phyloP scores from a whole-genome alignment of 2,888 invertebrate genomes.

The Tholera decimalis region DNA sequence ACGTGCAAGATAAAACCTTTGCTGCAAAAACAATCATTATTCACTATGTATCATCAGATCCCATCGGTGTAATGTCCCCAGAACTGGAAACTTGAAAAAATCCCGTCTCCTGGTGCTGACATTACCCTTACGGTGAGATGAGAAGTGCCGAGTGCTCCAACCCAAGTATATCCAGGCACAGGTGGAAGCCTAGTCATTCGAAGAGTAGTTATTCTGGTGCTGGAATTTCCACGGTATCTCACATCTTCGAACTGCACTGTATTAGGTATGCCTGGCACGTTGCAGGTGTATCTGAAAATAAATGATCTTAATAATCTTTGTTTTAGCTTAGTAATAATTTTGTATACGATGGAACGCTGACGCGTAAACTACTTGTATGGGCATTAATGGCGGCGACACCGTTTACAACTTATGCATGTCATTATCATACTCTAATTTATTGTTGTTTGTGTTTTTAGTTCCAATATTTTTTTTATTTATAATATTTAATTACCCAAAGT shows the following conservation, averaged over 20 bases:
- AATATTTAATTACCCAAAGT: too few relatives aligned
- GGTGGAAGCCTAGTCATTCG: background rate
- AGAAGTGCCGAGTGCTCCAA: background rate
- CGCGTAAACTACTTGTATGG: too few relatives aligned
- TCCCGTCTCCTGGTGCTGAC: background rate
- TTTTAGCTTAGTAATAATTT: background rate
- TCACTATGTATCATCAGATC: background rate
- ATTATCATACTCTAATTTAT: too few relatives aligned
- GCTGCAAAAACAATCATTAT: too few relatives aligned
- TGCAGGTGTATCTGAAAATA: background rate
- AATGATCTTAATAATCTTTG: background rate
- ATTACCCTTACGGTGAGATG: background rate
- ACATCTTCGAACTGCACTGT: constrained; percentile 2
- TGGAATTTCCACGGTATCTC: background rate
- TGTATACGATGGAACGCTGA: too few relatives aligned
- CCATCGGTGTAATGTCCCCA: constrained; percentile 6
- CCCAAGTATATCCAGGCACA: too few relatives aligned
- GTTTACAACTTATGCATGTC: too few relatives aligned
- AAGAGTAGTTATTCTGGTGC: background rate
- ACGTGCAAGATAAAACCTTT: too few relatives aligned
- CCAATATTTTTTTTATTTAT: too few relatives aligned
- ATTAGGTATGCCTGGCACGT: background rate
- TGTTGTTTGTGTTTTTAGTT: too few relatives aligned
- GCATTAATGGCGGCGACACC: too few relatives aligned
- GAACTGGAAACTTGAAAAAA: background rate